Evolutionary conservation across 2,797 vertebrate species (phyloP).

Genomic region (Eurystomus glaucurus): DNA sequence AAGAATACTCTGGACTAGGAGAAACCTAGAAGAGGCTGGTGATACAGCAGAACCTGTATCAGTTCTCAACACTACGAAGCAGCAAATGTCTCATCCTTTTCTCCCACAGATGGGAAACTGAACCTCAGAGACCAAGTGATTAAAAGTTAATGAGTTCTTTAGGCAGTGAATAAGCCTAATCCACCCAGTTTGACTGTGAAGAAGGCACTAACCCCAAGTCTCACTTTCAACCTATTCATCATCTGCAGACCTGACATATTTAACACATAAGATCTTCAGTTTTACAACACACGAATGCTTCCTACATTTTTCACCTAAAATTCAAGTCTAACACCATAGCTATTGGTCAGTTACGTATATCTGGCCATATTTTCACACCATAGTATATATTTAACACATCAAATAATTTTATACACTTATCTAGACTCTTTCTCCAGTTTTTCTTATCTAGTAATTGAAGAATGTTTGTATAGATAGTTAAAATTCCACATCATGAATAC

Average conservation of each 20-base stretch:
- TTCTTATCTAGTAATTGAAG: background rate
- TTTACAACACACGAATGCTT: background rate
- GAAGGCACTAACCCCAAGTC: background rate
- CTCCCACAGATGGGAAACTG: background rate
- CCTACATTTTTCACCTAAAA: background rate
- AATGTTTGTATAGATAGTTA: background rate
- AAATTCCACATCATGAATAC: background rate
- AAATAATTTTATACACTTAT: background rate
- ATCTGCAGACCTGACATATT: background rate
- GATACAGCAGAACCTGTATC: background rate
- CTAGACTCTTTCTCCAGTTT: background rate
- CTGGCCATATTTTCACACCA: background rate
- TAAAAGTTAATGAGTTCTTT: background rate
- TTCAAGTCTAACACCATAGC: background rate
- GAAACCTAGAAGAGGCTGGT: background rate
- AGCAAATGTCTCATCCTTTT: background rate
- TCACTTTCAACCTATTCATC: background rate
- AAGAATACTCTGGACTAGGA: background rate
- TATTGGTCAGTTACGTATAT: background rate
- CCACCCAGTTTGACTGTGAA: background rate
- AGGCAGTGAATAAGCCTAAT: background rate
- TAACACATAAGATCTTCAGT: background rate
- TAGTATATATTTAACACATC: background rate
- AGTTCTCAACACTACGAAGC: background rate
- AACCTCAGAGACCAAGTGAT: background rate